These are phyloP conservation scores for Scarus forsteni DNA, from an alignment of 2,797 vertebrate species.

Conservation along the genomic window DNA sequence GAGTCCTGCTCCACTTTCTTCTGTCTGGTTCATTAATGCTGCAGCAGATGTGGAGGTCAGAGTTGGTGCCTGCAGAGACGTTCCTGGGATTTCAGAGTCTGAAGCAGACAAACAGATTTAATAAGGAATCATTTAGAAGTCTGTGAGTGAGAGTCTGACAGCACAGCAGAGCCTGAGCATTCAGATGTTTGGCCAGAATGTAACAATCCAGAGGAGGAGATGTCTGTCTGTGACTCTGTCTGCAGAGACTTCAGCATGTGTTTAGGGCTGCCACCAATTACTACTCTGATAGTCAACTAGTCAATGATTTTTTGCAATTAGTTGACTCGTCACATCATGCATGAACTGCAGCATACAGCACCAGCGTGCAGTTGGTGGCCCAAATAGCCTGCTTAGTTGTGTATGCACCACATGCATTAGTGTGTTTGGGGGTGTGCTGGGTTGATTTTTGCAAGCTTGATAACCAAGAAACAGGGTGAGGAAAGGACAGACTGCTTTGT, in stretches of 20 bases:
- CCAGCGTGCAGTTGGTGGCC: too few species aligned
- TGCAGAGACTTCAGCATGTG: neutral
- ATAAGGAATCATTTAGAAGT: slow-evolving; percentile 32
- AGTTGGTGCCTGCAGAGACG: slow-evolving; percentile 26
- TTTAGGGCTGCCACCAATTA: too few species aligned
- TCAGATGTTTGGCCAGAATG: slow-evolving; percentile 9
- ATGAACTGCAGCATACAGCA: too few species aligned
- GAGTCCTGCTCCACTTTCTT: neutral
- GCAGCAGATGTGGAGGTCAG: slow-evolving; percentile 51
- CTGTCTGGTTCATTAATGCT: slow-evolving; percentile 37
- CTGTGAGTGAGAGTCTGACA: neutral
- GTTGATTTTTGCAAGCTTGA: too few species aligned
- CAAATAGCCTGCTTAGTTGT: too few species aligned
- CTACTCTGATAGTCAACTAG: too few species aligned
- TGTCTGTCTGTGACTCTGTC: slow-evolving; percentile 1
- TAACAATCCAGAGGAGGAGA: slow-evolving; percentile 13
- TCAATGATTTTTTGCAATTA: too few species aligned
- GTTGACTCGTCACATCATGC: too few species aligned
- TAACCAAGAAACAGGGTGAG: too few species aligned
- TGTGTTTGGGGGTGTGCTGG: too few species aligned
- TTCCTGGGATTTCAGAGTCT: slow-evolving; percentile 14
- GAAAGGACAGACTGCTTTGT: too few species aligned
- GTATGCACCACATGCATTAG: too few species aligned
- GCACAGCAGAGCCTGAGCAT: neutral
- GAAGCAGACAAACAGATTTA: slow-evolving; percentile 35